Evolutionary conservation across 2,113 vertebrate species (phyloP), one percentile per base, ranked within the genome.

Genomic region (Psophia crepitans): DNA sequence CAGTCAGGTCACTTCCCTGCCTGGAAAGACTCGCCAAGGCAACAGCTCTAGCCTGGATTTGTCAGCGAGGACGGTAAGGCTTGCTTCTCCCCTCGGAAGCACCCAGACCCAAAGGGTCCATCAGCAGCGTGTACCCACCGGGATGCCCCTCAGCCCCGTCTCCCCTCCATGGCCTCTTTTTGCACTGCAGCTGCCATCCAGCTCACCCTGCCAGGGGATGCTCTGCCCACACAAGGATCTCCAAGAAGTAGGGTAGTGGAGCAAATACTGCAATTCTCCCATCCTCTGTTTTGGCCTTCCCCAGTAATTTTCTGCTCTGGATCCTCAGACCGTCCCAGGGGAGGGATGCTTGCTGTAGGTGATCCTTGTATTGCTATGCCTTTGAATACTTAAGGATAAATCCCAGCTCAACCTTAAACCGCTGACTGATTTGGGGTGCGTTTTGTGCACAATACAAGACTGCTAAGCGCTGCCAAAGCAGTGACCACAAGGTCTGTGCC

Each of bases 91-190:
- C 27, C 33, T 35, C 1, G 3, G n/a, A 37, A 69, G 60, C 4
- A 23, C 12, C 16, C 53, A 26, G 35, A 82, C 30, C 39, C 46
- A 48, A 32, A 43, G 37, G 26, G 46, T 58, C 69, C 37, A 3
- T 1, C 43, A 43, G 22, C 28, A 24, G 49, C 2, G 1, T 44
- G 60, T 8, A 39, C 4, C 56, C 73, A 39, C 39, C 4, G 3
- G 33, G 9, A 14, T 6, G 41, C n/a, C 48, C 89, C 61, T 60
- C 60, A 70, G 33, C 21, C 33, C 53, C 19, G 70, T 35, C 64
- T 27, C 15, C 1, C 1, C 32, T 57, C 56, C 2, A 0, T 2
- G 4, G 33, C 0, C 60, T 33, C 74, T 24, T 70, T 30, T 14
- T 14, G 19, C 0, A 11, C 37, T 46, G 35, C 1, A 65, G 76